These are phyloP conservation scores for Syritta pipiens DNA, from an alignment of 2,888 invertebrate genomes.

Conservation along the genomic window DNA sequence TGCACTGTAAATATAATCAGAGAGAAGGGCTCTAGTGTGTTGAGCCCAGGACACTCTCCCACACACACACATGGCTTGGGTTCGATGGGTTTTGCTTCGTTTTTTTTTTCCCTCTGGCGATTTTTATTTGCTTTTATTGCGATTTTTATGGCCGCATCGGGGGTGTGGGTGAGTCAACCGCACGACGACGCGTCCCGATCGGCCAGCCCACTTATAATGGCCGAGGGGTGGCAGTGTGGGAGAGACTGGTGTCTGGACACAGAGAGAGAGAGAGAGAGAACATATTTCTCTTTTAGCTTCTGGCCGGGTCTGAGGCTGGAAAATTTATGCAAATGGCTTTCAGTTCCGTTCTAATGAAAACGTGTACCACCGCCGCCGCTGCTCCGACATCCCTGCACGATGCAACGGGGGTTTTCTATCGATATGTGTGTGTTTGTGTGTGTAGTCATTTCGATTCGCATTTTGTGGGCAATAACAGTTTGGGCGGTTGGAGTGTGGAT, in stretches of 20 bases:
- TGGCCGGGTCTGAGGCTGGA: constrained; percentile 65
- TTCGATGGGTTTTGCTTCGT: constrained; percentile 48
- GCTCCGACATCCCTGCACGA: constrained; percentile 22
- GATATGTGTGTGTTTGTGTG: constrained; percentile 38
- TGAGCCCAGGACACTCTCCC: constrained; percentile 32
- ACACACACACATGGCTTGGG: constrained; percentile 25
- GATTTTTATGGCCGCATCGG: constrained; percentile 55
- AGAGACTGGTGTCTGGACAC: constrained; percentile 19
- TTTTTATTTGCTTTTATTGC: constrained; percentile 68
- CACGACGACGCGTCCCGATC: constrained; percentile 22
- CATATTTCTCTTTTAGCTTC: constrained; percentile 67
- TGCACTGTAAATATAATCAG: constrained; percentile 69
- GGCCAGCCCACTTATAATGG: constrained; percentile 40
- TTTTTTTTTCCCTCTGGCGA: constrained; percentile 33
- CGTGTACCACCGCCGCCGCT: constrained; percentile 42
- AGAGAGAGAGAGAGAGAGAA: constrained; percentile 46
- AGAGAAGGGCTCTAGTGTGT: constrained; percentile 37
- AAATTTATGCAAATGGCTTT: constrained; percentile 70
- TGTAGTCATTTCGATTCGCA: constrained; percentile 64
- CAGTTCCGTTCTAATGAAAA: constrained; percentile 69
- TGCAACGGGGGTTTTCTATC: neutral
- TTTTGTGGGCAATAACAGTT: constrained; percentile 69
- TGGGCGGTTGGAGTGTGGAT: constrained; percentile 21
- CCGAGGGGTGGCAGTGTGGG: neutral
- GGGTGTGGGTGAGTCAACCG: constrained; percentile 33